These are phyloP conservation scores for Alces alces DNA, from an alignment of 2,113 vertebrate species.

Conservation along the genomic window DNA sequence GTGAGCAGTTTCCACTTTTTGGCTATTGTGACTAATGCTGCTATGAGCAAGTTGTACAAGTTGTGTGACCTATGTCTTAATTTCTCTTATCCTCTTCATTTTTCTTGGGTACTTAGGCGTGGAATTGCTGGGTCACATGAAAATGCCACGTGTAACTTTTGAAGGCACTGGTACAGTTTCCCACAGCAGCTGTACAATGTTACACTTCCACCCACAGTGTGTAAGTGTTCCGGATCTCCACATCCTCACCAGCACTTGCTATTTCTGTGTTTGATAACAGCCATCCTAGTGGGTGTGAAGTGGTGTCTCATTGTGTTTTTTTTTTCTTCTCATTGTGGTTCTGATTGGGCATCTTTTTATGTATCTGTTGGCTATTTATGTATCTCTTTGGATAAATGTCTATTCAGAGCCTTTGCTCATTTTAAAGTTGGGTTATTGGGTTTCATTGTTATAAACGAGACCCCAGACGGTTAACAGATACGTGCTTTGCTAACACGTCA, in stretches of 20 bases:
- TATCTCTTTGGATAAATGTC: not conserved
- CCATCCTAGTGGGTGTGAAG: not conserved
- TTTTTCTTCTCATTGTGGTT: not conserved
- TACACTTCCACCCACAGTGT: accelerated
- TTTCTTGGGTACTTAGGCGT: not conserved
- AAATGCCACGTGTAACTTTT: not conserved
- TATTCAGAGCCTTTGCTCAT: not conserved
- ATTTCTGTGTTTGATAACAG: not conserved
- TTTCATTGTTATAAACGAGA: no score
- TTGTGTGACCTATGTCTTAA: not conserved
- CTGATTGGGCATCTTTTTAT: not conserved
- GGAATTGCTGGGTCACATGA: not conserved
- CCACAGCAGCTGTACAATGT: accelerated
- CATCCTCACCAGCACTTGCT: accelerated
- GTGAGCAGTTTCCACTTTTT: accelerated
- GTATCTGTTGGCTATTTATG: not conserved
- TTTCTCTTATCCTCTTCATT: not conserved
- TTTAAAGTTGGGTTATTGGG: not conserved
- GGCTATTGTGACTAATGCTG: accelerated
- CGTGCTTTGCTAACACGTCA: not conserved
- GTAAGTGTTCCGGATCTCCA: accelerated
- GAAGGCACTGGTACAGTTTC: no score
- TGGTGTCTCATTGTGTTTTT: no score
- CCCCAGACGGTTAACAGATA: not conserved
- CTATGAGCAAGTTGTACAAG: no score